phyloP scores from a whole-genome alignment of 2,888 invertebrate species.

The Pterostichus madidus region DNA sequence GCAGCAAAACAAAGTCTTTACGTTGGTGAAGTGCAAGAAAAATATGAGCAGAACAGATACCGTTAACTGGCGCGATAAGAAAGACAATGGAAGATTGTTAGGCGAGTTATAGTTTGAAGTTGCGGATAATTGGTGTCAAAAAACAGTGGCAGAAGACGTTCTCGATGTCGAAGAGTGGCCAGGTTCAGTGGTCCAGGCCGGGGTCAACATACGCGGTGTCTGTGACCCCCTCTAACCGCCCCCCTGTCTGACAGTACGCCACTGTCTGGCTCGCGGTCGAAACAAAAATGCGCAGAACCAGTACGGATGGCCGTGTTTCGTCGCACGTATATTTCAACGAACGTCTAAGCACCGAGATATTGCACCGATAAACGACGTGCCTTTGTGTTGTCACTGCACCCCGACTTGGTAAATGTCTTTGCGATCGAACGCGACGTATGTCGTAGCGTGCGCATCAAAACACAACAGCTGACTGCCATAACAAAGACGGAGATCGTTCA shows the following conservation, averaged over 20 bases:
- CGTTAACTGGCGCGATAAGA: conserved; percentile 49
- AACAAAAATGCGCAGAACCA: conserved; percentile 69
- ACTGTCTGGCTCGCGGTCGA: conserved; percentile 63
- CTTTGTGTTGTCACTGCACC: neutral
- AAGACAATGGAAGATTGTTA: conserved; percentile 33
- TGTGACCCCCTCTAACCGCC: conserved; percentile 51
- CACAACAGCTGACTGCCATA: conserved; percentile 77
- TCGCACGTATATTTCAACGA: conserved; percentile 43
- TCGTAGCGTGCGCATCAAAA: conserved; percentile 70
- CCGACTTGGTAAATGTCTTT: conserved; percentile 5
- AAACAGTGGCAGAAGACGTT: conserved; percentile 22
- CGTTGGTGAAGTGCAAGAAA: neutral
- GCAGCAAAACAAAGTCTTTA: conserved; percentile 30
- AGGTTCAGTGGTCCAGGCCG: conserved; percentile 26
- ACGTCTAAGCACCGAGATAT: conserved; percentile 44
- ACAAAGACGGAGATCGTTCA: conserved; percentile 73
- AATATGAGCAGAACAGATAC: conserved; percentile 19
- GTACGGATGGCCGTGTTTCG: too few species aligned
- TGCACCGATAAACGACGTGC: conserved; percentile 58
- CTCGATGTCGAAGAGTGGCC: neutral
- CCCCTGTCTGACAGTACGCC: conserved; percentile 58
- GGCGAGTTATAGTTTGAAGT: conserved; percentile 45
- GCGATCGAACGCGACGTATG: conserved; percentile 69
- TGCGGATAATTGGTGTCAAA: conserved; percentile 47
- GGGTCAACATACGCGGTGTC: conserved; percentile 66